Evolutionary conservation across 2,113 vertebrate species (phyloP), one percentile per base, ranked within the genome.

Genomic region (Cochlearius cochlearius): DNA sequence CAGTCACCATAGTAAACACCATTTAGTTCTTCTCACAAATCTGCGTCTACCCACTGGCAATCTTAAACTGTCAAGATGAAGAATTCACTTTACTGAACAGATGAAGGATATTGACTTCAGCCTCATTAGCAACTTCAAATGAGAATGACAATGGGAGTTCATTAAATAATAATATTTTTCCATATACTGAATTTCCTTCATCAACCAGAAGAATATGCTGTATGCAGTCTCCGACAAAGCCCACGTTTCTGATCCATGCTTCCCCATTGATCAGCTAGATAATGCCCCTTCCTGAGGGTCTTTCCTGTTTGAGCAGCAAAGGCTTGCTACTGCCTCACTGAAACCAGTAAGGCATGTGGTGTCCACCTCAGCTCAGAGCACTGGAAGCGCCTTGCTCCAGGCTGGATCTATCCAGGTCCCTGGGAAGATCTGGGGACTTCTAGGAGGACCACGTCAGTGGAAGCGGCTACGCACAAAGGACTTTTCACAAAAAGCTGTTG

Each of bases 11-110:
- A 73, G 75, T 96, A 97, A 97, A 95, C 25, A 91, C 62, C 80
- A 95, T 94, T 97, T 96, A 97, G 93, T 85, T 96, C 90, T 91
- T 77, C 92, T 97, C 81, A 95, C 91, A 96, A 97, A 97, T 96
- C 95, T 97, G 13, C 1, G 1, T 90, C 87, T 96, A 82, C 88
- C 96, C 97, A 84, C 47, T 74, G 96, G 95, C 90, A 90, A 85
- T 96, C 74, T 95, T 74, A 90, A 92, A 56, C 90, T 91, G 92
- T 96, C 97, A 97, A 90, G 76, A 88, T 95, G 96, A 98, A 88
- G 91, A 96, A 97, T 91, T 92, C 67, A 43, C 88, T 92, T 95
- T 93, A 81, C 81, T 47, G 53, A 91, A 72, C 45, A 96, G 88
- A 94, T 92, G 83, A 95, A 94, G 75, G 66, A 76, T 95, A 95